Evolutionary conservation across 2,888 invertebrate species (phyloP).

Genomic region (Ditula angustiorana): DNA sequence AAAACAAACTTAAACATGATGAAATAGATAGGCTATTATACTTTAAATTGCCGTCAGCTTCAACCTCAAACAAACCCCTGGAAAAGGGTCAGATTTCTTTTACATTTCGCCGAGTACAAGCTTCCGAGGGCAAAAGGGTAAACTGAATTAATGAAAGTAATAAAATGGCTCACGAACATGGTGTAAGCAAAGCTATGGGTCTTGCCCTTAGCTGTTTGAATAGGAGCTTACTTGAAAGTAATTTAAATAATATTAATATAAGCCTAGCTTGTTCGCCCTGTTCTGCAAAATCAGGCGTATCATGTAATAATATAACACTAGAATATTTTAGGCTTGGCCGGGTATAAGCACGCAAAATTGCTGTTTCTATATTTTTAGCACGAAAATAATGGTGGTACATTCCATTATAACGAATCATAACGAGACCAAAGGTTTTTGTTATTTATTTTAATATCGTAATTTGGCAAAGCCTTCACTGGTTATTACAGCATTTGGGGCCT

Average conservation of each 20-base stretch:
- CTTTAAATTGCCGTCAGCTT: constrained; percentile 52
- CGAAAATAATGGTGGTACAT: neutral
- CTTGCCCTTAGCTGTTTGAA: constrained; percentile 17
- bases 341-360: constrained; percentile 8
- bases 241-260: constrained; percentile 22
- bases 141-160: constrained; percentile 49
- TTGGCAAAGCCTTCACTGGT: neutral
- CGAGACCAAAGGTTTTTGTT: neutral
- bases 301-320: neutral
- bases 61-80: constrained; percentile 50
- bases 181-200: constrained; percentile 1
- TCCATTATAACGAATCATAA: neutral
- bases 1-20: constrained; percentile 17
- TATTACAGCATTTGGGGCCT: neutral
- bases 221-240: constrained; percentile 21
- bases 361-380: neutral
- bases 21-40: constrained; percentile 20
- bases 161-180: constrained; percentile 40
- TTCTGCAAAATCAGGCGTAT: neutral
- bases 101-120: constrained; percentile 47
- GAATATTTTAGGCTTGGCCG: neutral
- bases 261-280: constrained; percentile 15
- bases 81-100: constrained; percentile 57
- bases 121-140: constrained; percentile 41
- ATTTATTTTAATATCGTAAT: neutral